A percentile compares a stretch with the other conserved stretches of the same genome.
Conservation (phyloP, 2,797 vertebrate genomes). For the Psittacula echo region DNA sequence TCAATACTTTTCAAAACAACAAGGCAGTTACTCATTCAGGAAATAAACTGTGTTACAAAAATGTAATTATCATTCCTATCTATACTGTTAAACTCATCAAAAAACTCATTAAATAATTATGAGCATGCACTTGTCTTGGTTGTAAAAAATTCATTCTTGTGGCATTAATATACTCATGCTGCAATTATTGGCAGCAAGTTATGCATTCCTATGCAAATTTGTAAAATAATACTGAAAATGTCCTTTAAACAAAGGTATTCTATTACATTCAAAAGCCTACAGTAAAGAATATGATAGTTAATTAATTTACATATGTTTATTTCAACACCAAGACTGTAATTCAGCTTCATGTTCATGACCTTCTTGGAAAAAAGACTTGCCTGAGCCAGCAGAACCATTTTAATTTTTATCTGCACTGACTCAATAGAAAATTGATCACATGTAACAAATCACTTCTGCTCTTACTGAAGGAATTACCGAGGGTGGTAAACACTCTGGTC, state of each 20-base stretch:
- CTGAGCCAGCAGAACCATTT: not conserved
- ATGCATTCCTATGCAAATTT: not conserved
- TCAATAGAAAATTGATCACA: not conserved
- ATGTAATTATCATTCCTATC: not conserved
- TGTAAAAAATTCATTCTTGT: not conserved
- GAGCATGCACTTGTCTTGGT: accelerated
- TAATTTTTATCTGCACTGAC: not conserved
- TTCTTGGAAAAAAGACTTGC: not conserved
- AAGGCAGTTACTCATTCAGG: not conserved
- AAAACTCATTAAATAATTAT: not conserved
- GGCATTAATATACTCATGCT: not conserved
- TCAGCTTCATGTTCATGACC: not conserved
- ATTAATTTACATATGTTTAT: not conserved
- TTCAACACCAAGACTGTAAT: not conserved
- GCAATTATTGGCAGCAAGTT: not conserved
- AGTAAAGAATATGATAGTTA: not conserved
- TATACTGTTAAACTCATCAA: not conserved
- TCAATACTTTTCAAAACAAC: not conserved
- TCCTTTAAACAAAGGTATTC: not conserved
- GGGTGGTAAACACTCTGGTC: not conserved
- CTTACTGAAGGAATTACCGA: not conserved
- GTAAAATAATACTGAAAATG: not conserved
- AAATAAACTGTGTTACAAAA: not conserved
- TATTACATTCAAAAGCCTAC: not conserved
- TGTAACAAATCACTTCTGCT: not conserved